Conservation (phyloP, 2,888 invertebrate species). For the Sipunculus nudus region DNA sequence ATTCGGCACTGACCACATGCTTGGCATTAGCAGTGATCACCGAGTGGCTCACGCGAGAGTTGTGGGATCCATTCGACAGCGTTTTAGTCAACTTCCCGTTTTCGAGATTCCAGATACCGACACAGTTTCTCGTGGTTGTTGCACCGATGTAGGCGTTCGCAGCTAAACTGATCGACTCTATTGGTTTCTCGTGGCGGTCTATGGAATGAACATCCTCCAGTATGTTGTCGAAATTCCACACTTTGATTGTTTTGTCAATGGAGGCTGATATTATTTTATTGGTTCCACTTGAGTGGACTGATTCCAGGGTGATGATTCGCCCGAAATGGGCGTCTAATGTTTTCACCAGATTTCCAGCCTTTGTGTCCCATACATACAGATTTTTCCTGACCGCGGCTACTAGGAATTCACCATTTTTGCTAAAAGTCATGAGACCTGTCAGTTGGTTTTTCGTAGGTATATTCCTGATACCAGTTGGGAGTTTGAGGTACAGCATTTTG, state of each 20-base stretch:
- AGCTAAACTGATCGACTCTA: conserved; percentile 79
- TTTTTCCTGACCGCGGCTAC: conserved; percentile 95
- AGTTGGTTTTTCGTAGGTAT: conserved; percentile 91
- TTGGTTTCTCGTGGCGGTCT: conserved; percentile 87
- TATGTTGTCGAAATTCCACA: conserved; percentile 99
- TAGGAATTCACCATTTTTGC: conserved; percentile 88
- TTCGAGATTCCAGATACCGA: conserved; percentile 92
- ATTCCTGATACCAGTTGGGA: conserved; percentile 80
- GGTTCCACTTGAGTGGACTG: conserved; percentile 81
- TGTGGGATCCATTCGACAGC: conserved; percentile 88
- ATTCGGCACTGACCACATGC: conserved; percentile 88
- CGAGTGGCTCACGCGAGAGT: conserved; percentile 94
- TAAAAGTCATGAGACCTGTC: conserved; percentile 91
- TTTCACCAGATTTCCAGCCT: conserved; percentile 78
- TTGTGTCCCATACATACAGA: conserved; percentile 92
- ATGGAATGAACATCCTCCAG: conserved; percentile 93
- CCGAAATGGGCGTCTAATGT: conserved; percentile 96
- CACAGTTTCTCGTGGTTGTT: conserved; percentile 92
- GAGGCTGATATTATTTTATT: conserved; percentile 87
- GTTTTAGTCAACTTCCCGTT: conserved; percentile 86
- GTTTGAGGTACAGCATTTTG: conserved; percentile 48
- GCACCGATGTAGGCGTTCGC: conserved; percentile 83
- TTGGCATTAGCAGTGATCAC: conserved; percentile 86
- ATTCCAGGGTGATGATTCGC: conserved; percentile 89
- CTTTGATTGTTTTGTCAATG: conserved; percentile 96